phyloP scores from a whole-genome alignment of 1,140 invertebrate genomes.

The Rhopalosiphum maidis region DNA sequence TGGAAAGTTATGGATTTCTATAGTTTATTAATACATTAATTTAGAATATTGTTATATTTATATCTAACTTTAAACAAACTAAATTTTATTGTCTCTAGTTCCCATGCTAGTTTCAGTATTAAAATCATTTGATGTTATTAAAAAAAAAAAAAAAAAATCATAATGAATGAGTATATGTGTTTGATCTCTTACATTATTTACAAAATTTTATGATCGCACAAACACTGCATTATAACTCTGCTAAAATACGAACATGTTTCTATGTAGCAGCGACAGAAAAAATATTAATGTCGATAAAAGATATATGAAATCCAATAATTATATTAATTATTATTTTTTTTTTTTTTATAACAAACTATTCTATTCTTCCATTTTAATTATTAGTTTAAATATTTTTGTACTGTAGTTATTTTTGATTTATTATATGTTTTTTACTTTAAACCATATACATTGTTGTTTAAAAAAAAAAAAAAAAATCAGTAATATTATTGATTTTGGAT shows the following conservation, averaged over 20 bases:
- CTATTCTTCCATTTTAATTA: constrained; percentile 49
- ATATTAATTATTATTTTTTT: constrained; percentile 6
- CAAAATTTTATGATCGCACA: not conserved
- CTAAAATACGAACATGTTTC: constrained; percentile 14
- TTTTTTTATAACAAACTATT: not conserved
- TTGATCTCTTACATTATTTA: not conserved
- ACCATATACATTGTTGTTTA: constrained; percentile 15
- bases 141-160: not conserved
- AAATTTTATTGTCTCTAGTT: not conserved
- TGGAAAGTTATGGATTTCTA: not conserved
- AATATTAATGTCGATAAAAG: not conserved
- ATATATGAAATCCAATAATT: not conserved
- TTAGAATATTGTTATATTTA: constrained; percentile 10
- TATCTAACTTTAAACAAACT: not conserved
- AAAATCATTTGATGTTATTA: not conserved
- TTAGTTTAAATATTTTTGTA: constrained; percentile 45
- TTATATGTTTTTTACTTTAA: constrained; percentile 35
- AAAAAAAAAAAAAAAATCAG: not conserved
- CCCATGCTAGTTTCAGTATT: not conserved
- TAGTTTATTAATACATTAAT: not conserved
- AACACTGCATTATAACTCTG: not conserved
- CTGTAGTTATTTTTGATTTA: constrained; percentile 37
- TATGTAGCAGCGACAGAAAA: not conserved
- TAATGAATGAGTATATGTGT: not conserved
- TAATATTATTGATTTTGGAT: not conserved